Conservation (phyloP, 2,113 vertebrate species). For the Brevimyrus niger region DNA sequence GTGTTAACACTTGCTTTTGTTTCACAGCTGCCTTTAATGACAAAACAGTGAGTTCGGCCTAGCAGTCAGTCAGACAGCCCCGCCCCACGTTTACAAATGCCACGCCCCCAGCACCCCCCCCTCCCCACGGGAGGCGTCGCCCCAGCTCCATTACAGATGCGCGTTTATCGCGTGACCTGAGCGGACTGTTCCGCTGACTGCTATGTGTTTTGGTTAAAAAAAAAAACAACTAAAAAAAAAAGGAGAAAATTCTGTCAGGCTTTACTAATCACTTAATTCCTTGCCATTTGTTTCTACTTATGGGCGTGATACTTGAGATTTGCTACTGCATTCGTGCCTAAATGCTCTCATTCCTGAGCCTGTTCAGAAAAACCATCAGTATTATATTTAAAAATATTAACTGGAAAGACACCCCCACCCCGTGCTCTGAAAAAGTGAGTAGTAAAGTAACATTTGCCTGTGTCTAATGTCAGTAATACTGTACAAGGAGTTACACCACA, state of each 20-base stretch:
- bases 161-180: neutral
- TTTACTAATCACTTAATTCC: slow-evolving; percentile 92
- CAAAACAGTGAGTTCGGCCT: slow-evolving; percentile 64
- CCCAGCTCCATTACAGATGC: slow-evolving; percentile 42
- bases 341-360: slow-evolving; percentile 65
- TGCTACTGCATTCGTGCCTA: slow-evolving; percentile 70
- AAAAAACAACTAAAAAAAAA: slow-evolving; percentile 17
- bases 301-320: slow-evolving; percentile 37
- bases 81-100: slow-evolving; percentile 36
- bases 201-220: slow-evolving; percentile 62
- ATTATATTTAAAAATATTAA: slow-evolving; percentile 50
- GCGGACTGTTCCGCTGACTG: slow-evolving; percentile 73
- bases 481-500: slow-evolving; percentile 64
- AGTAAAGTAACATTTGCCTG: slow-evolving; percentile 70
- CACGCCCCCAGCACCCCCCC: slow-evolving; percentile 32
- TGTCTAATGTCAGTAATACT: slow-evolving; percentile 65
- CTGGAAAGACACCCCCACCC: slow-evolving; percentile 66
- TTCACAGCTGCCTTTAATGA: slow-evolving; percentile 71
- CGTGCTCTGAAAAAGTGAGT: slow-evolving; percentile 80
- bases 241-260: slow-evolving; percentile 56
- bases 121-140: neutral
- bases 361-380: slow-evolving; percentile 54
- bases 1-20: slow-evolving; percentile 81
- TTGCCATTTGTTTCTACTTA: slow-evolving; percentile 72
- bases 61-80: slow-evolving; percentile 84